A percentile compares a stretch with the other conserved stretches of the same genome.
phyloP scores from a whole-genome alignment of 2,113 vertebrate species.

The sheep (Ovis aries) region ARS-UI_Ramb_v3.0 NC_056063.1:34018501-34019000 shows the following conservation, averaged over 20 bases:
- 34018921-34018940: no score
- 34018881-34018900: not conserved
- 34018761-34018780: not conserved
- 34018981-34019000: no score
- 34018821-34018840: not conserved
- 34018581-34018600: rapidly evolving
- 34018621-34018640: no score
- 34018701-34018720: not conserved
- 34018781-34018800: not conserved
- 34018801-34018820: not conserved
- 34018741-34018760: no score
- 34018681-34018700: not conserved
- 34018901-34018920: not conserved
- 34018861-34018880: not conserved
- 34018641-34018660: no score
- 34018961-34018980: no score
- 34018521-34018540: rapidly evolving
- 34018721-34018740: not conserved
- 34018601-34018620: rapidly evolving
- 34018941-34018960: no score
- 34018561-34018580: rapidly evolving
- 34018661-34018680: not conserved
- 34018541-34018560: not conserved
- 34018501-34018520: not conserved
- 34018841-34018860: not conserved